phyloP scores from a whole-genome alignment of 2,888 invertebrate genomes.

The Leptopilina myrica region DNA sequence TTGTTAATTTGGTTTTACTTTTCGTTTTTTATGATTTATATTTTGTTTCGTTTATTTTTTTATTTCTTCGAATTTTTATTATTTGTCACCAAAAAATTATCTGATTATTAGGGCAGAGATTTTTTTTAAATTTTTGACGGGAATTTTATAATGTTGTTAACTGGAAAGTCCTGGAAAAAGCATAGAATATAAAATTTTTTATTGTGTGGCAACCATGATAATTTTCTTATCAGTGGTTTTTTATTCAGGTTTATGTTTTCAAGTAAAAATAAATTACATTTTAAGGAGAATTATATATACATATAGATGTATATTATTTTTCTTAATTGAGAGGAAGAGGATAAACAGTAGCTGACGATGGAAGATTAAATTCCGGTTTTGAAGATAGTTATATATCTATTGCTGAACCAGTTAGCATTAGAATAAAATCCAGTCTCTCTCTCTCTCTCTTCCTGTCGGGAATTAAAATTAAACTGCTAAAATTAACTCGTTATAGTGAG shows the following conservation, averaged over 20 bases:
- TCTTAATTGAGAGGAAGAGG: no score
- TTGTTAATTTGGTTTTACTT: no score
- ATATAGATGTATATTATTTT: not conserved
- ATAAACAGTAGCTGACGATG: not conserved
- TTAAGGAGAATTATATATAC: not conserved
- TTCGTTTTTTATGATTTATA: no score
- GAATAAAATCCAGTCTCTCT: slow-evolving; percentile 6
- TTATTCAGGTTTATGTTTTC: not conserved
- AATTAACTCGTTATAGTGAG: slow-evolving; percentile 16
- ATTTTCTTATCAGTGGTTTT: not conserved
- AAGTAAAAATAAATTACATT: not conserved
- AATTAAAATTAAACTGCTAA: slow-evolving; percentile 34
- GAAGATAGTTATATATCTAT: not conserved
- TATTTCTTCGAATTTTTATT: no score
- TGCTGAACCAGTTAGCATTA: slow-evolving; percentile 15
- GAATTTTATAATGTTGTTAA: no score
- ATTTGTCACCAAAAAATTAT: no score
- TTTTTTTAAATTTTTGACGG: no score
- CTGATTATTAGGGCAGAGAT: no score
- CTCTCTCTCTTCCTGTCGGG: not conserved
- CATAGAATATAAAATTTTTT: not conserved
- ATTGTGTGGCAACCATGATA: not conserved
- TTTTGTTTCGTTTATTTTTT: no score
- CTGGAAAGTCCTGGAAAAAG: no score
- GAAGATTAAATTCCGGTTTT: slow-evolving; percentile 19